Percentiles rank a stretch among this genome's conserved stretches.
These are phyloP conservation scores for Dendrocincla tyrannina DNA, from an alignment of 2,797 vertebrate species.

Conservation along the genomic window DNA sequence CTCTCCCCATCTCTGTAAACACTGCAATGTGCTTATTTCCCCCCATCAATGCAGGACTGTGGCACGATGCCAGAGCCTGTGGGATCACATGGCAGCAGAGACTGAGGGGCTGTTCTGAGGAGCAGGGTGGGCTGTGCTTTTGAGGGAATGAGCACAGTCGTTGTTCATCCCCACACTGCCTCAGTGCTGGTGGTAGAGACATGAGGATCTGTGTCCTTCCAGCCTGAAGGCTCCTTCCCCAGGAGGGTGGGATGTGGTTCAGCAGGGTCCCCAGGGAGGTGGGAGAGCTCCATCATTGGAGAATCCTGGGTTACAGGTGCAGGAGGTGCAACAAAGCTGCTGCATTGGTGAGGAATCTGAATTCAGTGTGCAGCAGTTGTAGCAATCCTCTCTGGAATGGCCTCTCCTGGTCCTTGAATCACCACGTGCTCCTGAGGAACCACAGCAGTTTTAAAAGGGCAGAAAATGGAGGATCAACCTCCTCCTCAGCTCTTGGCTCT, in stretches of 20 bases:
- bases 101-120: background rate
- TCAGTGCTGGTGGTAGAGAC: background rate
- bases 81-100: background rate
- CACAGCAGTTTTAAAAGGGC: background rate
- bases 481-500: background rate
- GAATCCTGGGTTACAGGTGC: background rate
- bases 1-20: background rate
- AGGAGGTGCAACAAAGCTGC: background rate
- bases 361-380: background rate
- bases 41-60: background rate
- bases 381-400: background rate
- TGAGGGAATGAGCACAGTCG: background rate
- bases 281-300: background rate
- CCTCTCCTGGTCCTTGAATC: background rate
- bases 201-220: background rate
- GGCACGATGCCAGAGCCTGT: background rate
- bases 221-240: background rate
- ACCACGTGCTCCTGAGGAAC: background rate
- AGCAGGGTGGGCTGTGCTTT: background rate
- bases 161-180: background rate
- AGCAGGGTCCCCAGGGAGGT: background rate
- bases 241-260: background rate
- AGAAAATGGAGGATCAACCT: background rate
- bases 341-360: background rate
- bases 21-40: background rate